Conservation (phyloP, 2,888 invertebrate genomes). For the Agrenia bidenticulata region DNA sequence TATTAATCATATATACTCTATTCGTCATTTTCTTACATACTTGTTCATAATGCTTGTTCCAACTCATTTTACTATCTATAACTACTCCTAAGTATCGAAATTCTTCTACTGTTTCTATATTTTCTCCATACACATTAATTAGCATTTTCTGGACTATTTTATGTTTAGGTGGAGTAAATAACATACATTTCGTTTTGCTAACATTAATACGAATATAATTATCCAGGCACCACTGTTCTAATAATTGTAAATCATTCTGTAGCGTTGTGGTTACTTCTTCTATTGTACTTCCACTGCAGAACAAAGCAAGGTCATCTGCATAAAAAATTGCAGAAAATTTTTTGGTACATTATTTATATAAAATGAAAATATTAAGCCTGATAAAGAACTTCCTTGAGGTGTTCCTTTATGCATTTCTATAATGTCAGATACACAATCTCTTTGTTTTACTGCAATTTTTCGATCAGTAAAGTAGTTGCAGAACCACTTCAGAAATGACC, state of each 20-base stretch:
- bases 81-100: not conserved
- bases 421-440: not conserved
- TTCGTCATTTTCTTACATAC: not conserved
- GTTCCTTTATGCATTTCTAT: slow-evolving; percentile 1
- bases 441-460: not conserved
- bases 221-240: not conserved
- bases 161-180: not conserved
- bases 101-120: not conserved
- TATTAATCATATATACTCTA: slow-evolving; percentile 10
- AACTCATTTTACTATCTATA: not conserved
- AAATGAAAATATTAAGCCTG: not conserved
- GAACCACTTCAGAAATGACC: not conserved
- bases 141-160: not conserved
- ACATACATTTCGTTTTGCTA: not conserved
- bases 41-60: not conserved
- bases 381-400: slow-evolving; percentile 1
- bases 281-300: not conserved
- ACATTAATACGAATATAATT: not conserved
- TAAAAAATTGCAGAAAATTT: not conserved
- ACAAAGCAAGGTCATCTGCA: slow-evolving; percentile 13
- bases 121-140: not conserved
- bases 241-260: not conserved
- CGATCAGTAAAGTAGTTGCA: not conserved
- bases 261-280: not conserved
- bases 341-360: slow-evolving; percentile 1